Conservation (phyloP, 2,888 invertebrate genomes). For the Stratiomys singularior region DNA sequence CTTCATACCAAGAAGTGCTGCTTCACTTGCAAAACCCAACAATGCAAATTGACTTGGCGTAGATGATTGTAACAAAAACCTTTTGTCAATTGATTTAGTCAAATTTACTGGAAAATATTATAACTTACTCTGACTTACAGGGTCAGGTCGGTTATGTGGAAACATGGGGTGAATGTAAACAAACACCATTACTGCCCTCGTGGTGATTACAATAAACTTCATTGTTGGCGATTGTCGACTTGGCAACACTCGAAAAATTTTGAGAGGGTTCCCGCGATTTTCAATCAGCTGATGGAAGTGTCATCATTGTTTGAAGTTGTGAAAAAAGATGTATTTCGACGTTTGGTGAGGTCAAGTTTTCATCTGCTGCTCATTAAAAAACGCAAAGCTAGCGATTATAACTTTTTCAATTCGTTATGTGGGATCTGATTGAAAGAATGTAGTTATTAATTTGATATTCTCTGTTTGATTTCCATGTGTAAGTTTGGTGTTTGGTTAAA, state of each 20-base stretch:
- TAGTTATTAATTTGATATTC: slow-evolving; percentile 7
- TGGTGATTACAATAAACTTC: slow-evolving; percentile 1
- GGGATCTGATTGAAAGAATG: slow-evolving; percentile 7
- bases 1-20: too few species aligned
- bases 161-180: slow-evolving; percentile 22
- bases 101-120: too few species aligned
- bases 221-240: background rate
- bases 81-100: too few species aligned
- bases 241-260: background rate
- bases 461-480: slow-evolving; percentile 10
- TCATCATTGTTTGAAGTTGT: background rate
- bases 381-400: background rate
- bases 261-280: background rate
- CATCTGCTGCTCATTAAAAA: background rate
- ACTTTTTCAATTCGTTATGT: background rate
- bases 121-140: too few species aligned
- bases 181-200: slow-evolving; percentile 6
- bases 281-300: slow-evolving; percentile 7
- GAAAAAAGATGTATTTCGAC: background rate
- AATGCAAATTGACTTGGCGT: too few species aligned
- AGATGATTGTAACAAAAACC: too few species aligned
- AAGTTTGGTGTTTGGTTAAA: slow-evolving; percentile 5
- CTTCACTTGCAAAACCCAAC: too few species aligned
- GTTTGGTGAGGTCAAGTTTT: slow-evolving; percentile 11
- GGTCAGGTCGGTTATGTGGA: slow-evolving; percentile 1